Evolutionary conservation across 2,113 vertebrate genomes (phyloP), one percentile per base, ranked within the genome.

Genomic region (Noturus placidus): DNA sequence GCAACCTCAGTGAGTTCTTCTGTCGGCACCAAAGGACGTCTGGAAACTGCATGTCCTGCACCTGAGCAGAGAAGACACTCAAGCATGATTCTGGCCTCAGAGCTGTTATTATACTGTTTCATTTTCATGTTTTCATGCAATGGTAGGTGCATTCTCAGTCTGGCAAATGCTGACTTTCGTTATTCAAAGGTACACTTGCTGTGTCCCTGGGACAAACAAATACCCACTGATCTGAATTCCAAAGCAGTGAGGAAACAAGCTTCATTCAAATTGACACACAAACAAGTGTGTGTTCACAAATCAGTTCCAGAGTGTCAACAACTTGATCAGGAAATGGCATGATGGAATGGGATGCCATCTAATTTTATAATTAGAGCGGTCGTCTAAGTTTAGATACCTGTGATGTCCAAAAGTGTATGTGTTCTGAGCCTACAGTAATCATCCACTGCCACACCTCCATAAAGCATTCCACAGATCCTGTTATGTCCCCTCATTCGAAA

Each of bases 401-500:
- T 38, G 76, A 42, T 8, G 46, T 63, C 25, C 33, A n/a, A 54
- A 77, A 42, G 3, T 11, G 33, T 87, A 76, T 87, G 69, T 50
- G 46, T 19, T 17, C 78, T 83, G 84, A 87, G 69, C 78, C 88
- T 87, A 78, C n/a, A 78, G 83, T 46, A 65, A 80, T n/a, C 35
- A 22, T 85, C 85, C 78, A 46, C 83, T 69, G 72, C 82, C 89
- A 84, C 69, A n/a, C 87, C 85, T 88, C 72, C 22, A 80, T 76
- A 77, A 86, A 87, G 27, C 72, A 59, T 81, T 87, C 79, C 89
- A 86, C 88, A 80, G 80, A 86, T 90, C 72, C 79, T 90, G 86
- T 89, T 88, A 90, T 89, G 84, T 86, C 83, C 84, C 90, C 87
- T 90, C 87, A 80, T 79, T 91, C 20, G 52, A 91, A 89, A 91